Percentiles rank a stretch among this genome's conserved stretches.
Evolutionary conservation across 2,113 vertebrate genomes (phyloP).

Genomic region (Platysternon megacephalum): DNA sequence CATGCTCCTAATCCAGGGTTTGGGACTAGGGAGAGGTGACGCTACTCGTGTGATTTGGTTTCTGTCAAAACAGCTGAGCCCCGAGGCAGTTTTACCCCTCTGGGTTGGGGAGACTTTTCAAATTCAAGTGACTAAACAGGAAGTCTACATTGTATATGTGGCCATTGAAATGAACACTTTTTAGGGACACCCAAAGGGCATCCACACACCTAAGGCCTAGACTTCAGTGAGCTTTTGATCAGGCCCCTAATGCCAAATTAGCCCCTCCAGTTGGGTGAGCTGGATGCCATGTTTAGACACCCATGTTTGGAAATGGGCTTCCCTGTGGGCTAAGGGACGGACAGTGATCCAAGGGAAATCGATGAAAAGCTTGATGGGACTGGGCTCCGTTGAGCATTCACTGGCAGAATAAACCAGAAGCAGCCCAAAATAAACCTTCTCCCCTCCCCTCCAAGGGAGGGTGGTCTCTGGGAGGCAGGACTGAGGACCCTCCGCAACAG

Average conservation of each 20-base stretch:
- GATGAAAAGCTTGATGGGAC: background rate
- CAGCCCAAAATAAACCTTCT: background rate
- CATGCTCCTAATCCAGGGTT: background rate
- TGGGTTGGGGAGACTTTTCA: background rate
- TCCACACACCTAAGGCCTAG: background rate
- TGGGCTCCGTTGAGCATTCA: background rate
- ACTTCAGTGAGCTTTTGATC: background rate
- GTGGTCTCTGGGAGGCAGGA: background rate
- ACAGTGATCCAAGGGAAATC: background rate
- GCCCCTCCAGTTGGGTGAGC: background rate
- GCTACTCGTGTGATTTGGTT: background rate
- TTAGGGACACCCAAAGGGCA: background rate
- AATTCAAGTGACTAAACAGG: background rate
- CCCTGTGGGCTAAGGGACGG: background rate
- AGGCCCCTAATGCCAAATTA: background rate
- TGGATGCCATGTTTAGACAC: background rate
- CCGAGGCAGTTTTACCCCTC: background rate
- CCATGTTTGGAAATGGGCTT: background rate
- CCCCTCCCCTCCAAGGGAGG: background rate
- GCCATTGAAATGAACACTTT: background rate
- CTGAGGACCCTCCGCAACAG: background rate
- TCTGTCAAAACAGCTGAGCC: background rate
- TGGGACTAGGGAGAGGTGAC: background rate
- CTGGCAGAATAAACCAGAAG: background rate
- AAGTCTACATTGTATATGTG: background rate